Conservation (phyloP, 2,888 invertebrate species). For the Drosophila niveifrons region DNA sequence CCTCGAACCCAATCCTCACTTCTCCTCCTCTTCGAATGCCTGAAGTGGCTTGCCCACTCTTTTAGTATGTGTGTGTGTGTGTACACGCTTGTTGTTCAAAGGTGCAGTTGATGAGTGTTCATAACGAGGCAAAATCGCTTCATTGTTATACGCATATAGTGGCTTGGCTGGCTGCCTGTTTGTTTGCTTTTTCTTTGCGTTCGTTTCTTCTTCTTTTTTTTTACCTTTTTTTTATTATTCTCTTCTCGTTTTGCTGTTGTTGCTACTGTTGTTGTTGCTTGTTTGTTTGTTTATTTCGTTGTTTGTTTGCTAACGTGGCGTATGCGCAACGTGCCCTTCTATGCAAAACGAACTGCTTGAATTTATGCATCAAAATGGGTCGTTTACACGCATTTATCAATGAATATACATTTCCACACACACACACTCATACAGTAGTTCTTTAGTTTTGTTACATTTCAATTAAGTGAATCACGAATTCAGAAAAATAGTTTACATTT, state of each 20-base stretch:
- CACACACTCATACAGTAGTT: not conserved
- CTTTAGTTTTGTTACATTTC: conserved; percentile 56
- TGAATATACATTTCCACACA: conserved; percentile 25
- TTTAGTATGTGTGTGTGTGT: conserved; percentile 30
- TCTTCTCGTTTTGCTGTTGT: conserved; percentile 1
- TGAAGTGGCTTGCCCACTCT: conserved; percentile 52
- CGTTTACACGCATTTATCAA: conserved; percentile 70
- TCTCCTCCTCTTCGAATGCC: not conserved
- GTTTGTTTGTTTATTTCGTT: conserved; percentile 58
- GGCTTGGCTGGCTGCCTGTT: conserved; percentile 44
- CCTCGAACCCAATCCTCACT: conserved; percentile 49
- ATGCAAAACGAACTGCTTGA: conserved; percentile 40
- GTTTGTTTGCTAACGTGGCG: conserved; percentile 71
- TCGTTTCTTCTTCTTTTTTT: conserved; percentile 10
- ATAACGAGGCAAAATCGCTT: conserved; percentile 82
- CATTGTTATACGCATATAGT: conserved; percentile 72
- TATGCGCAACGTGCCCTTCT: conserved; percentile 72
- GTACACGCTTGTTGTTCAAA: conserved; percentile 63
- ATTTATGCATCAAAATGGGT: conserved; percentile 65
- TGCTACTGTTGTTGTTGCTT: conserved; percentile 17
- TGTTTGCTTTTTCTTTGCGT: conserved; percentile 40
- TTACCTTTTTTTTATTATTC: conserved; percentile 10
- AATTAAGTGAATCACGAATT: conserved; percentile 56
- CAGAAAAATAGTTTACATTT: conserved; percentile 40
- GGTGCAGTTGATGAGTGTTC: conserved; percentile 83